Conservation (phyloP, 2,113 vertebrate species). For the Morphnarchus princeps region DNA sequence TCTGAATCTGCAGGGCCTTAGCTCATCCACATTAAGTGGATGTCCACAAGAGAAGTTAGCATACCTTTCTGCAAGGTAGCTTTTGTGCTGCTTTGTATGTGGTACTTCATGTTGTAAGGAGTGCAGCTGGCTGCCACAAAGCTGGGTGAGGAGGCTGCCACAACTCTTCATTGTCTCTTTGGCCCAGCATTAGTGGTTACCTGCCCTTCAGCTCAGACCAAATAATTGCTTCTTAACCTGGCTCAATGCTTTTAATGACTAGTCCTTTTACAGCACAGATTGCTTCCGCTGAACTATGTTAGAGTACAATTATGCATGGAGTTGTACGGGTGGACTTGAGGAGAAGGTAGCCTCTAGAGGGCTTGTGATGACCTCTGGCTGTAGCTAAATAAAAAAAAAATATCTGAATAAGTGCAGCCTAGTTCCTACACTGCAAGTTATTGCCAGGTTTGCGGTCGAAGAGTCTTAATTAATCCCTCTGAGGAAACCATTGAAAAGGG, state of each 20-base stretch:
- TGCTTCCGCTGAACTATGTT: not conserved
- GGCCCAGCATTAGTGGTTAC: not conserved
- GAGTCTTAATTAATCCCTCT: constrained; percentile 12
- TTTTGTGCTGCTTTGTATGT: accelerated
- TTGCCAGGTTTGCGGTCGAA: not conserved
- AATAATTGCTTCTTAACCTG: not conserved
- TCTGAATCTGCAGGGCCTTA: not conserved
- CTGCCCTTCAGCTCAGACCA: not conserved
- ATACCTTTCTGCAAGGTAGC: not conserved
- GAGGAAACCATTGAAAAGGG: not conserved
- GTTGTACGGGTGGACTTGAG: not conserved
- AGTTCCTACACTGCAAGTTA: not conserved
- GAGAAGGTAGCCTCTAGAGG: not conserved
- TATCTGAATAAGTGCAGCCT: not conserved
- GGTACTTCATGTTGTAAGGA: not conserved
- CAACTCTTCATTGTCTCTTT: not conserved
- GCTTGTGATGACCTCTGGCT: not conserved
- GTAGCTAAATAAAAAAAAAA: not conserved
- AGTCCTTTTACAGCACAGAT: not conserved
- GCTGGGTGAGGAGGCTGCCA: not conserved
- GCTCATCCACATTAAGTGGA: not conserved
- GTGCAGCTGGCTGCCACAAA: not conserved
- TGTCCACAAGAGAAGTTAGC: not conserved
- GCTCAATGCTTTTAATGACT: not conserved
- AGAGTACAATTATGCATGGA: not conserved